Evolutionary conservation across 2,888 invertebrate species (phyloP), one percentile per base, ranked within the genome.

Genomic region (Eupithecia abbreviata): DNA sequence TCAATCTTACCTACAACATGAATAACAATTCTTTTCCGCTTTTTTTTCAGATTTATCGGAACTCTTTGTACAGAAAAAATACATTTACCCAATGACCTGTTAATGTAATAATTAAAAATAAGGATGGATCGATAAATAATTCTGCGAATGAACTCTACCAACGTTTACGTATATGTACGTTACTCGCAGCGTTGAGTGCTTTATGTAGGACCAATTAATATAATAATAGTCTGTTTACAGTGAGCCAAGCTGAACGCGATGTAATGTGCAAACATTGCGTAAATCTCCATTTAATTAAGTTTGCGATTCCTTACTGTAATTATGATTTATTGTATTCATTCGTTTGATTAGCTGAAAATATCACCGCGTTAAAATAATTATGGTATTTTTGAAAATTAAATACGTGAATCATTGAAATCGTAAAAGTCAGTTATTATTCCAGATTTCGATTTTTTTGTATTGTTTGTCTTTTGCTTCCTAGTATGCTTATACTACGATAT

Each of bases 81-180:
- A 18, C 3, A 9, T 58, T n/a, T 42, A 66, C 42, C 66, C 42
- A 13, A 42, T 6, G 5, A 4, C 41, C 41, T 2, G 70, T 18
- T 62, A 72, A 73, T 30, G 30, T 30, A 71, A 71, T 71, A 75
- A 77, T 73, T 71, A 76, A 79, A 77, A 78, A 77, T 78, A 68
- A 77, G 80, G 73, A 81, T 75, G 47, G 72, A 68, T 76, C 79
- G 76, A 81, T 81, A 81, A 78, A 82, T 80, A 74, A 79, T 82
- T 80, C 30, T 30, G 45, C 18, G 18, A 77, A 68, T 78, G 68
- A 62, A 71, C 55, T 18, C 41, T 51, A 67, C 15, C 18, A n/a
- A 9, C n/a, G 7, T 5, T 9, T 9, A 13, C 30, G 73, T 78
- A 65, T 78, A 75, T 79, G 76, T 80, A 77, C 76, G 74, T 75